These are phyloP conservation scores for Macrotrachela quadricornifera DNA, from an alignment of 1,140 invertebrate species.

Conservation along the genomic window DNA sequence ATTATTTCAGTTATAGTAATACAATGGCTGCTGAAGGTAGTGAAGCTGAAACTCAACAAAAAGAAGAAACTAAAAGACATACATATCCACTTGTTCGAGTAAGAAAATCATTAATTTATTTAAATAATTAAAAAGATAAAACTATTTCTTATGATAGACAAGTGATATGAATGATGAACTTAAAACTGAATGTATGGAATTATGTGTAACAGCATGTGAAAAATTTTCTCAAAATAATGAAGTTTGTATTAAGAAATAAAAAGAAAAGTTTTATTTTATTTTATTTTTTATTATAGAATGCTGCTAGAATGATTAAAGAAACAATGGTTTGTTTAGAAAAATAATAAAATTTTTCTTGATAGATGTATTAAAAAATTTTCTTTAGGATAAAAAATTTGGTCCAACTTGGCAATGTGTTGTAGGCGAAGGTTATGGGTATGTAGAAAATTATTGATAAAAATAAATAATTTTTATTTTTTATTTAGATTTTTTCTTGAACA, in stretches of 20 bases:
- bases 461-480: too few species aligned
- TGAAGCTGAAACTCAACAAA: slow-evolving; percentile 11
- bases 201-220: slow-evolving; percentile 70
- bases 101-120: not conserved
- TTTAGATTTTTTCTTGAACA: slow-evolving; percentile 27
- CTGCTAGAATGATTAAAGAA: slow-evolving; percentile 71
- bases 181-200: slow-evolving; percentile 61
- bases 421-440: slow-evolving; percentile 77
- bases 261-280: not conserved
- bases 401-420: slow-evolving; percentile 74
- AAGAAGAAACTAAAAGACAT: slow-evolving; percentile 10
- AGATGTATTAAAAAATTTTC: too few species aligned
- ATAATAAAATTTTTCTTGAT: too few species aligned
- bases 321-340: slow-evolving; percentile 38
- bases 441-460: slow-evolving; percentile 38
- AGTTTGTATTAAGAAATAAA: slow-evolving; percentile 27
- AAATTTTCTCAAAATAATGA: slow-evolving; percentile 63
- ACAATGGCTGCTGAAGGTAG: too few species aligned
- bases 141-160: slow-evolving; percentile 16
- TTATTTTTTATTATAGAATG: slow-evolving; percentile 33
- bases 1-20: too few species aligned
- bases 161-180: slow-evolving; percentile 77
- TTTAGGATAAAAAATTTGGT: slow-evolving; percentile 64
- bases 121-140: not conserved
- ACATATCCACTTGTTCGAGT: slow-evolving; percentile 12